Conservation (phyloP, 2,113 vertebrate genomes). For the Notarius lentiginosus region DNA sequence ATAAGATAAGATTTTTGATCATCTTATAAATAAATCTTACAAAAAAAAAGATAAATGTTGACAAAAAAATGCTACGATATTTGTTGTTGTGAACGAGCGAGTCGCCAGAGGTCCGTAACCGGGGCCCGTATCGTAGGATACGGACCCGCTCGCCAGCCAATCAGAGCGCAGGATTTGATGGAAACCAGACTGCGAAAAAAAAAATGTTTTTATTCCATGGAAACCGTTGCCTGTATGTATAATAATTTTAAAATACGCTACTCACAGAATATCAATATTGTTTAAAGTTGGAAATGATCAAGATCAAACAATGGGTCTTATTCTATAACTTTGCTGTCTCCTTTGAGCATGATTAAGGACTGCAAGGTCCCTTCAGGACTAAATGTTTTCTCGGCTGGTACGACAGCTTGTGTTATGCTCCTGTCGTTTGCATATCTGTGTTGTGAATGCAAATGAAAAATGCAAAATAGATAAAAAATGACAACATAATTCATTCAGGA, state of each 20-base stretch:
- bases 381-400: not conserved
- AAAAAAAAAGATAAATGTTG: too few species aligned
- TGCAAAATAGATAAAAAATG: not conserved
- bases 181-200: too few species aligned
- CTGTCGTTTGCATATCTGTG: not conserved
- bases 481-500: not conserved
- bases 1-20: too few species aligned
- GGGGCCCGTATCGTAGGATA: too few species aligned
- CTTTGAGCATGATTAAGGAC: not conserved
- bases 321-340: not conserved
- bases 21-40: too few species aligned
- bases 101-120: too few species aligned
- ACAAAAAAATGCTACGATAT: too few species aligned
- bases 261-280: not conserved
- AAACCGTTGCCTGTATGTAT: too few species aligned
- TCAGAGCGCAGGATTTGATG: too few species aligned
- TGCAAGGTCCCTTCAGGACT: not conserved
- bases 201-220: too few species aligned
- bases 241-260: not conserved
- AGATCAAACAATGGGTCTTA: not conserved
- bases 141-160: too few species aligned
- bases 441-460: not conserved
- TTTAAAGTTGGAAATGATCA: not conserved
- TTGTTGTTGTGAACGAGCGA: too few species aligned
- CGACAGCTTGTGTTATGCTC: not conserved